Base-by-base conservation (phyloP, 2,888 invertebrate genomes). In the Meteorus colon region DNA sequence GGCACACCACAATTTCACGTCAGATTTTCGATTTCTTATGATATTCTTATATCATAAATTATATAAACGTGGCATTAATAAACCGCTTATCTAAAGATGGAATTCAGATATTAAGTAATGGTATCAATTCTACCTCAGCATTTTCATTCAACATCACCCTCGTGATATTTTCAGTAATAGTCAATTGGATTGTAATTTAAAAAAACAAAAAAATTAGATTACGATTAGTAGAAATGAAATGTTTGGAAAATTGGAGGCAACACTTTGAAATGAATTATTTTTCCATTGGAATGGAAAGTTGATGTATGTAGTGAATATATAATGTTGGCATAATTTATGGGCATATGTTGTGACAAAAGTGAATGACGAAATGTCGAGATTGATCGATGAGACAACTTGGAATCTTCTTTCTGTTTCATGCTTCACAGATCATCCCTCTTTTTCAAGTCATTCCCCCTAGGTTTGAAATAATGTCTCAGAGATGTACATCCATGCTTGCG, bases 351-450 rank as follows among this genome's bases (percentile, higher is more conserved):
- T n/a, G 27, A 19, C 59, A 19, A 4, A 24, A 68, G 74, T 74
- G 74, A 74, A 74, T 74, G 67, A 55, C 37, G 67, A 74, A 55
- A 29, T 68, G 68, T 68, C 45, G 48, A 68, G 68, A 68, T 60
- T 73, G 74, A 74, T 74, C 60, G 68, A 67, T 74, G 68, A 67
- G 62, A 74, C 34, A 59, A 5, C n/a, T 12, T 29, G 27, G 29
- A 29, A 68, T 48, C 48, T 68, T n/a, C 68, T 16, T 63, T 24
- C 24, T 63, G 12, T 34, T 62, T 41, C n/a, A 63, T 48, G 27
- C 41, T 63, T 24, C 19, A 63, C 62, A 62, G n/a, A 63, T 41
- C 41, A 29, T 27, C 31, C 60, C 24, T 16, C 60, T 41, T 45
- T 71, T 62, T 45, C 55, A 55, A 19, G 55, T 55, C 55, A 19